These are phyloP conservation scores for Aurelia aurita complex sp. Pacific DNA, from an alignment of 30 jellyfish, hydroid and myxozoan genomes.

Conservation along the genomic window DNA sequence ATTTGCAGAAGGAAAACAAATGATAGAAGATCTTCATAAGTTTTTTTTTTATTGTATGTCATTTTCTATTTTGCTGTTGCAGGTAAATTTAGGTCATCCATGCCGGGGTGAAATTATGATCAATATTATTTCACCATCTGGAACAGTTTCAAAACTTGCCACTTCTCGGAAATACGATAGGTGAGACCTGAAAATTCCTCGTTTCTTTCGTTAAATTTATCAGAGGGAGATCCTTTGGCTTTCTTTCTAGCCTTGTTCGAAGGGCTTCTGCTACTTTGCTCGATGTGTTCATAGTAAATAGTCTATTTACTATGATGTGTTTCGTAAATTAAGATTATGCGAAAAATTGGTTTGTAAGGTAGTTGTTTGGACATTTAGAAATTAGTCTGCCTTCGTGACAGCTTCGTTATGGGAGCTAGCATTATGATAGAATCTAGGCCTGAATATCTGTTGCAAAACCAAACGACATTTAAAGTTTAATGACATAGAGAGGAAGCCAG, in stretches of 20 bases:
- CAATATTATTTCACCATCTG: constrained; percentile 82
- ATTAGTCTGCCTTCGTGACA: background rate
- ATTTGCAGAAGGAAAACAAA: no score
- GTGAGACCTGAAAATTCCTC: constrained; percentile 16
- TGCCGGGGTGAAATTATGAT: constrained; percentile 76
- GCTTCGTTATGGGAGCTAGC: no score
- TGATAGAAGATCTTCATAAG: background rate
- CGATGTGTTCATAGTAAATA: no score
- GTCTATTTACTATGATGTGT: no score
- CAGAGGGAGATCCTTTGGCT: no score
- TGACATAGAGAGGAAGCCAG: no score
- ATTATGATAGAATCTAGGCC: no score
- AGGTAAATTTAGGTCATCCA: constrained; percentile 66
- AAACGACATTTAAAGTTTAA: no score
- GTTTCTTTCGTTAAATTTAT: no score
- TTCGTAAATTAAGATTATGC: background rate
- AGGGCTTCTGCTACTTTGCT: no score
- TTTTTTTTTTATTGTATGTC: background rate
- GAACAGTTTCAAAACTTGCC: constrained; percentile 89
- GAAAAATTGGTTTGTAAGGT: background rate
- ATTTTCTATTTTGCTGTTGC: background rate
- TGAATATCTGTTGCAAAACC: no score
- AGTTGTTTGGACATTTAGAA: background rate
- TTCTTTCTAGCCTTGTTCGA: no score
- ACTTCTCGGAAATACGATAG: constrained; percentile 93